Percentiles rank a stretch among this genome's conserved stretches.
Evolutionary conservation across 2,888 invertebrate species (phyloP).

Genomic region (Entomobrya proxima): DNA sequence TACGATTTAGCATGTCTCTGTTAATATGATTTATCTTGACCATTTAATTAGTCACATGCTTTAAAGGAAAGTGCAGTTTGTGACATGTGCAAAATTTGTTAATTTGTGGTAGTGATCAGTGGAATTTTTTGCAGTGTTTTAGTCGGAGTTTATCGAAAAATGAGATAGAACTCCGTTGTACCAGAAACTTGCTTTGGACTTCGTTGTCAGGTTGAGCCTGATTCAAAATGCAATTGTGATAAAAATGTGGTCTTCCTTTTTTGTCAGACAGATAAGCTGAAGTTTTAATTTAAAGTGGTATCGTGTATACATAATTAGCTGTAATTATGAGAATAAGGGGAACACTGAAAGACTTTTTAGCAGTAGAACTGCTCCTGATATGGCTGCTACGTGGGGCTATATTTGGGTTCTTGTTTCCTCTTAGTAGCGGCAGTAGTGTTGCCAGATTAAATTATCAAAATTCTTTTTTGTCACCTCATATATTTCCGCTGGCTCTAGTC

Average conservation of each 20-base stretch:
- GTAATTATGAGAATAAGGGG: conserved; percentile 44
- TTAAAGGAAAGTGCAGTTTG: not conserved
- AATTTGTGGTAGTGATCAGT: conserved; percentile 7
- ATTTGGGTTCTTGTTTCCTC: conserved; percentile 10
- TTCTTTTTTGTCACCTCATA: conserved; percentile 1
- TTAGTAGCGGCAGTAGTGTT: not conserved
- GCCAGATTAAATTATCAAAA: conserved; percentile 23
- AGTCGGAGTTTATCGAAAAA: not conserved
- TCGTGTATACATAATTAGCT: not conserved
- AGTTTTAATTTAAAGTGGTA: conserved; percentile 9
- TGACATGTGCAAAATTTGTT: not conserved
- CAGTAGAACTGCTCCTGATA: conserved; percentile 29
- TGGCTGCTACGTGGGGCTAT: conserved; percentile 4
- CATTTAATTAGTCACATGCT: not conserved
- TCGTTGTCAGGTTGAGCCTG: no score
- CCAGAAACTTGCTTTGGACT: not conserved
- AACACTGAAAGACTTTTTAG: conserved; percentile 13
- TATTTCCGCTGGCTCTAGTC: conserved; percentile 46
- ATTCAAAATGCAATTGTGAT: no score
- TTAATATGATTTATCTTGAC: conserved; percentile 1
- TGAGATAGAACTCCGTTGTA: not conserved
- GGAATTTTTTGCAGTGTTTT: not conserved
- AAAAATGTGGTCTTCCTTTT: not conserved
- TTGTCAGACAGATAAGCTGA: not conserved
- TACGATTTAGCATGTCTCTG: not conserved